Conservation (phyloP, 1,140 invertebrate species). For the Drosophila ironensis region DNA sequence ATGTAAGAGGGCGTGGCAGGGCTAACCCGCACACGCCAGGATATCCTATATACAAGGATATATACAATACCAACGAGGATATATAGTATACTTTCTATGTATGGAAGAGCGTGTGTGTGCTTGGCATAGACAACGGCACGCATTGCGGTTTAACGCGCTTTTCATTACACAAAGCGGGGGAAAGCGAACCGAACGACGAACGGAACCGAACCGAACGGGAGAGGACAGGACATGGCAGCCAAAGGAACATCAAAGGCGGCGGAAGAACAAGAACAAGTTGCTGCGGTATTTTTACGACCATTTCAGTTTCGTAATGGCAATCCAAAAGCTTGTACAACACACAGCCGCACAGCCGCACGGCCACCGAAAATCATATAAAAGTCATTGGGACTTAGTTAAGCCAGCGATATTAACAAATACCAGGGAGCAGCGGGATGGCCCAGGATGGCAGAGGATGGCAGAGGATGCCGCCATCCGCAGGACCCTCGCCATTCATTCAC, state of each 20-base stretch:
- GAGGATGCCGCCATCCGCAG: background rate
- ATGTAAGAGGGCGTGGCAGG: conserved; percentile 44
- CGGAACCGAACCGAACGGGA: background rate
- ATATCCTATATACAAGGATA: background rate
- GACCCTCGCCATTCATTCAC: background rate
- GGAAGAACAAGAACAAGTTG: conserved; percentile 38
- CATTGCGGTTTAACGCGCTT: conserved; percentile 62
- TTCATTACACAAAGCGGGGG: conserved; percentile 30
- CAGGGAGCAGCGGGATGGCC: conserved; percentile 1
- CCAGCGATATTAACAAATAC: conserved; percentile 75
- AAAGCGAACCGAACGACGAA: background rate
- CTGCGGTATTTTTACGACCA: conserved; percentile 57
- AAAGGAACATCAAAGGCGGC: conserved; percentile 43
- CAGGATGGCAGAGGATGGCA: too few species aligned
- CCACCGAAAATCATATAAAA: conserved; percentile 71
- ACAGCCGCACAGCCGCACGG: background rate
- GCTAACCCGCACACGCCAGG: conserved; percentile 7
- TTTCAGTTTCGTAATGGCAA: conserved; percentile 49
- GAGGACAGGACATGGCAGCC: conserved; percentile 32
- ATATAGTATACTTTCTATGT: background rate
- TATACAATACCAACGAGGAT: background rate
- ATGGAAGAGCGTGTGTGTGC: background rate
- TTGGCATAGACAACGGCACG: conserved; percentile 37
- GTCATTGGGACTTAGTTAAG: conserved; percentile 78
- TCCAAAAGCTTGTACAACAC: conserved; percentile 24